These are phyloP conservation scores for Scopus umbretta DNA, from an alignment of 2,113 vertebrate species.

Conservation along the genomic window DNA sequence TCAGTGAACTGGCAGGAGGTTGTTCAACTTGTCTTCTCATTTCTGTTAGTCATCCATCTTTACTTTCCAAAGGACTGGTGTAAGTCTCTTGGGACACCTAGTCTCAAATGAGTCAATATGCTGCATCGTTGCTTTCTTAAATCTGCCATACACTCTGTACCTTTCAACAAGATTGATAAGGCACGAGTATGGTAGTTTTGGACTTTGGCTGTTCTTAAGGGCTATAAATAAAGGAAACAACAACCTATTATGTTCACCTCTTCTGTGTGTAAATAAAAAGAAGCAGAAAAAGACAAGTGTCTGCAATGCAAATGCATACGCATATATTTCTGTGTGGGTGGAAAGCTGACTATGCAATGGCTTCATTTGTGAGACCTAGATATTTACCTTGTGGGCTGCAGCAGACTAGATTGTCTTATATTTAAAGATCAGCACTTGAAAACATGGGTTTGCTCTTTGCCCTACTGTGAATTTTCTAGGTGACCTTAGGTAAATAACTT, in stretches of 20 bases:
- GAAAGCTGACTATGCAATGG: neutral
- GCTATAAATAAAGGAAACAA: conserved; percentile 13
- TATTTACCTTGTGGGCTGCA: neutral
- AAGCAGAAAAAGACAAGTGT: neutral
- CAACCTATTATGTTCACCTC: neutral
- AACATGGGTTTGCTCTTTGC: neutral
- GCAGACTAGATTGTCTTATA: neutral
- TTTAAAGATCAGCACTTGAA: neutral
- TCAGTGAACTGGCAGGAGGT: conserved; percentile 19
- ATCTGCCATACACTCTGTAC: neutral
- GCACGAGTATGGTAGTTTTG: neutral
- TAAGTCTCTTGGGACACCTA: neutral
- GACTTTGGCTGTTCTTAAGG: neutral
- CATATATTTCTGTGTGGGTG: neutral
- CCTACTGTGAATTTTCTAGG: neutral
- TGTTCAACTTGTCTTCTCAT: conserved; percentile 27
- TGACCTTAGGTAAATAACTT: neutral
- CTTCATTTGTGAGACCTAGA: neutral
- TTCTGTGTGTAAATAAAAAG: neutral
- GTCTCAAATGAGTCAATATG: conserved; percentile 20
- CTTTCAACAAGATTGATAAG: conserved; percentile 31
- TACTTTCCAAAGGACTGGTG: neutral
- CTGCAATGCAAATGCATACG: neutral
- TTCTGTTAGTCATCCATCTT: conserved; percentile 33
- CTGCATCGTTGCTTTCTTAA: conserved; percentile 11